phyloP scores from a whole-genome alignment of 2,113 vertebrate species.

The Prionailurus bengalensis region DNA sequence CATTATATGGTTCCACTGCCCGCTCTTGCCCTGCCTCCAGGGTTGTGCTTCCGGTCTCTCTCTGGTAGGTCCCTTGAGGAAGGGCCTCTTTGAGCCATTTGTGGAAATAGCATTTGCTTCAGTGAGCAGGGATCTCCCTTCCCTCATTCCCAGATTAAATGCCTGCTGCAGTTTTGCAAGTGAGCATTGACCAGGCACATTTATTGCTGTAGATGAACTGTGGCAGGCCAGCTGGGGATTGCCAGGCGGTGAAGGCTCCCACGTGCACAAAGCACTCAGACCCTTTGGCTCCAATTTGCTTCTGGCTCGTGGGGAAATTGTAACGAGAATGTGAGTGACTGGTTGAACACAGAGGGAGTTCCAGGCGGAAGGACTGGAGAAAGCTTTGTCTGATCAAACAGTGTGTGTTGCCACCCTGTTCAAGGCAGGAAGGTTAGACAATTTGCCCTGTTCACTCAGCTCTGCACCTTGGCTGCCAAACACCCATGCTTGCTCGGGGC shows the following conservation, averaged over 20 bases:
- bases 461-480: constrained; percentile 31
- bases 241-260: background rate
- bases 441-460: constrained; percentile 47
- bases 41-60: background rate
- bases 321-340: constrained; percentile 52
- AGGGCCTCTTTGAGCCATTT: constrained; percentile 48
- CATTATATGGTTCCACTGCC: background rate
- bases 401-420: background rate
- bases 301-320: background rate
- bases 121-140: background rate
- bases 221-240: background rate
- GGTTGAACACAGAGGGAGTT: constrained; percentile 49
- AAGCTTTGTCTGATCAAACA: constrained; percentile 69
- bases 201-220: constrained; percentile 46
- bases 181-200: background rate
- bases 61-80: background rate
- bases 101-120: constrained; percentile 62
- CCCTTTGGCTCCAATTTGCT: constrained; percentile 67
- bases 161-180: background rate
- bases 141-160: constrained; percentile 38
- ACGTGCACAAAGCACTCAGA: background rate
- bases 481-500: constrained; percentile 25
- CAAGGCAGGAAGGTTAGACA: constrained; percentile 46
- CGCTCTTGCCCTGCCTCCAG: background rate
- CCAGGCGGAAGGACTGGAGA: background rate